Evolutionary conservation across 2,888 invertebrate genomes (phyloP).

Genomic region (Cephus sareptanus): DNA sequence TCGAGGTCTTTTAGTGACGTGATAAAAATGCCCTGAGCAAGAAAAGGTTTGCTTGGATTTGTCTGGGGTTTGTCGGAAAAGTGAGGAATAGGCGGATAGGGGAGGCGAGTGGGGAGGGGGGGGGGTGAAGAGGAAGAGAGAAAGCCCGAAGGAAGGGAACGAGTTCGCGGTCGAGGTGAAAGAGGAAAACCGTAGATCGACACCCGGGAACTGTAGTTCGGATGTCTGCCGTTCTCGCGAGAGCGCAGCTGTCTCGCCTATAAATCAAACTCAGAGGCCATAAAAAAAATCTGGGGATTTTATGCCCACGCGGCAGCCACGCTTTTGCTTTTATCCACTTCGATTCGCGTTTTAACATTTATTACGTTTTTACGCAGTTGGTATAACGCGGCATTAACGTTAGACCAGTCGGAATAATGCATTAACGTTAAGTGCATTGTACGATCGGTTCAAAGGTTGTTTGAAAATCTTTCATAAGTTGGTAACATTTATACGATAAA

Average conservation of each 20-base stretch:
- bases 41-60: background rate
- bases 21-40: background rate
- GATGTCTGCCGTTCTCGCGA: slow-evolving; percentile 11
- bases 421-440: background rate
- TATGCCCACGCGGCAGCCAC: slow-evolving; percentile 17
- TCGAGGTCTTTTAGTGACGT: background rate
- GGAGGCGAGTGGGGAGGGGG: background rate
- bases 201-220: background rate
- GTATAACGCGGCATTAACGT: background rate
- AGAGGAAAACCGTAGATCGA: slow-evolving; percentile 10
- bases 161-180: slow-evolving; percentile 2
- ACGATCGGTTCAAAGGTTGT: background rate
- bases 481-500: background rate
- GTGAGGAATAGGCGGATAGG: background rate
- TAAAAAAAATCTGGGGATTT: slow-evolving; percentile 20
- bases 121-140: background rate
- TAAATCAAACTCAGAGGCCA: slow-evolving; percentile 21
- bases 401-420: background rate
- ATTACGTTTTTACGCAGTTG: slow-evolving; percentile 22
- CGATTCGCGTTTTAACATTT: slow-evolving; percentile 24
- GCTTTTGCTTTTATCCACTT: slow-evolving; percentile 19
- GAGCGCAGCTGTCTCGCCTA: slow-evolving; percentile 21
- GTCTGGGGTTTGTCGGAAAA: background rate
- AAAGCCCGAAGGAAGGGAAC: background rate
- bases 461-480: background rate